Percentiles rank a stretch among this genome's conserved stretches.
phyloP scores from a whole-genome alignment of 2,113 vertebrate genomes.

The Leucopsar rothschildi region DNA sequence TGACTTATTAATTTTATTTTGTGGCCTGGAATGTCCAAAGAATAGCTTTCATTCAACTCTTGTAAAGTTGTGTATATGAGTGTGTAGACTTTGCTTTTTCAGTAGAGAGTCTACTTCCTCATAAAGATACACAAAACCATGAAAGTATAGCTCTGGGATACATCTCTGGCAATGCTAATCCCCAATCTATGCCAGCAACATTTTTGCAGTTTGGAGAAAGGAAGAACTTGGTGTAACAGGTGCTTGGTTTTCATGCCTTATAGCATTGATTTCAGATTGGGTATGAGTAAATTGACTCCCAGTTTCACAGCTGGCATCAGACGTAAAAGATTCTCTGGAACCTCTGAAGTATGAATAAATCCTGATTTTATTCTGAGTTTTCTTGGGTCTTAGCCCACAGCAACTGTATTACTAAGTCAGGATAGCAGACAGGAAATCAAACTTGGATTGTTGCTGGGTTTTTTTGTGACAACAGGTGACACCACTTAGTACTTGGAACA shows the following conservation, averaged over 20 bases:
- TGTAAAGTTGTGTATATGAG: not conserved
- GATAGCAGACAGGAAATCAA: not conserved
- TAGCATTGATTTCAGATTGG: not conserved
- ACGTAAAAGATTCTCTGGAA: not conserved
- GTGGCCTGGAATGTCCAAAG: not conserved
- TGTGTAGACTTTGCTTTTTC: not conserved
- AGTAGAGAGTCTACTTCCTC: not conserved
- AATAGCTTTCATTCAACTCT: not conserved
- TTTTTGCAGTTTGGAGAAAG: not conserved
- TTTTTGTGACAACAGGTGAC: not conserved
- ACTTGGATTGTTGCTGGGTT: not conserved
- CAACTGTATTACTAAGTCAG: not conserved
- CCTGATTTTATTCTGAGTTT: not conserved
- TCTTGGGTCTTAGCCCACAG: not conserved
- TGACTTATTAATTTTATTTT: not conserved
- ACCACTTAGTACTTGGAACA: not conserved
- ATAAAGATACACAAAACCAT: not conserved
- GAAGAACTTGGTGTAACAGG: not conserved
- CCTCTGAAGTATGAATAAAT: not conserved
- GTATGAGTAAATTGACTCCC: not conserved
- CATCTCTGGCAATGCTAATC: not conserved
- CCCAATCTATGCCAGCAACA: not conserved
- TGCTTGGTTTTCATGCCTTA: not conserved
- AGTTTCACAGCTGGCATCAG: not conserved
- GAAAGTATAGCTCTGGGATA: not conserved